phyloP scores from a whole-genome alignment of 2,113 vertebrate genomes.

The Solea senegalensis region DNA sequence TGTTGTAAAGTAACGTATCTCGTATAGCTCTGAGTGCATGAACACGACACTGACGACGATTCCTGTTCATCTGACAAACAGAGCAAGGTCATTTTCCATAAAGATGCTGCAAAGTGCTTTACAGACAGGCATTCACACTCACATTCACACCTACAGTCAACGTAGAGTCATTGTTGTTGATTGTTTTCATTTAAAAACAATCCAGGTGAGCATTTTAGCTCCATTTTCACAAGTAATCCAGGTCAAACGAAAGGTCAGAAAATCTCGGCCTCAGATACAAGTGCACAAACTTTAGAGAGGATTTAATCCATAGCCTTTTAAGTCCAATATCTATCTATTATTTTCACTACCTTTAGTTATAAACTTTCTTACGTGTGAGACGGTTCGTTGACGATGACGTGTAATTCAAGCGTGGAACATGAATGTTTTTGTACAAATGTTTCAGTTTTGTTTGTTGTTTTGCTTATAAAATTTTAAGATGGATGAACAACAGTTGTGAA shows the following conservation, averaged over 20 bases:
- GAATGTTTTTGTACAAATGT: constrained; percentile 22
- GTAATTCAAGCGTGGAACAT: constrained; percentile 1
- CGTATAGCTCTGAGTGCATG: not conserved
- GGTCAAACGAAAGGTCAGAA: not conserved
- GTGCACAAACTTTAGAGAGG: not conserved
- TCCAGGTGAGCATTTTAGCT: not conserved
- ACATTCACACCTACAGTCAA: no score
- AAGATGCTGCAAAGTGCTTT: no score
- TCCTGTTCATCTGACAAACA: constrained; percentile 3
- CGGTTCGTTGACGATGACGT: constrained; percentile 12
- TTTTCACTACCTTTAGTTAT: constrained; percentile 1
- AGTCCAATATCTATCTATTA: not conserved
- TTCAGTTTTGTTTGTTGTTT: not conserved
- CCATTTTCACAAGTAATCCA: no score
- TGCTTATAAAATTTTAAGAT: constrained; percentile 29
- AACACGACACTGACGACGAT: not conserved
- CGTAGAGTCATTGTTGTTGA: no score
- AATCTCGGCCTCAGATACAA: no score
- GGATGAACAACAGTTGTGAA: constrained; percentile 18
- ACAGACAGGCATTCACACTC: no score
- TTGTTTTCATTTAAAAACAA: no score
- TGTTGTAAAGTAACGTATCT: constrained; percentile 25
- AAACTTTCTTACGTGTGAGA: not conserved
- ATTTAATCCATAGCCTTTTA: not conserved
- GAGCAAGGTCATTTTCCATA: no score